phyloP scores from a whole-genome alignment of 2,797 vertebrate genomes.

The Cynodonichthys magdalenae region DNA sequence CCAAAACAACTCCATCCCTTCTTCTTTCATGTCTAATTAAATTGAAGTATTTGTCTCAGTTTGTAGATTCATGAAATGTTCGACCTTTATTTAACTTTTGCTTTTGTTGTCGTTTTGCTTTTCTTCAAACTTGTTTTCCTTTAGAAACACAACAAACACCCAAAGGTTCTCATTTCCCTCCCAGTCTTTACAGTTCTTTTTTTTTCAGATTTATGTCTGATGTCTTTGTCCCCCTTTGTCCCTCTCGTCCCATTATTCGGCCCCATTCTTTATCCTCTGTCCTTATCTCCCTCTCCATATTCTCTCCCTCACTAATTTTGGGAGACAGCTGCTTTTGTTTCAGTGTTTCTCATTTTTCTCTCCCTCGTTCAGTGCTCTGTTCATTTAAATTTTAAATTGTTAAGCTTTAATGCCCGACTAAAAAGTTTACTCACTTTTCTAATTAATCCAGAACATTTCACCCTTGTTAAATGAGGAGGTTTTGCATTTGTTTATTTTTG shows the following conservation, averaged over 20 bases:
- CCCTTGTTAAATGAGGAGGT: too few species aligned
- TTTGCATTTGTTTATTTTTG: too few species aligned
- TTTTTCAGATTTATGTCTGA: slow-evolving; percentile 45
- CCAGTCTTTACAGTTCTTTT: neutral
- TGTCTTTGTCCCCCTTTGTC: slow-evolving; percentile 39
- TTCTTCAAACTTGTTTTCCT: slow-evolving; percentile 11
- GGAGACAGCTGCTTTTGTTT: slow-evolving; percentile 62
- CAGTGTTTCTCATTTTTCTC: slow-evolving; percentile 23
- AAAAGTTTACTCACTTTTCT: slow-evolving; percentile 54
- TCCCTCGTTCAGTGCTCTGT: slow-evolving; percentile 59
- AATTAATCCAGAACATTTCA: neutral
- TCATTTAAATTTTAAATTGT: slow-evolving; percentile 70
- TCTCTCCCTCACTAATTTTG: slow-evolving; percentile 45
- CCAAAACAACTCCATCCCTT: too few species aligned
- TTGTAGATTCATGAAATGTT: too few species aligned
- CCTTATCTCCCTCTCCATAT: slow-evolving; percentile 51
- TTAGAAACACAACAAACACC: slow-evolving; percentile 30
- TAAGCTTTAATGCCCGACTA: slow-evolving; percentile 53
- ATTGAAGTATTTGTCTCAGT: too few species aligned
- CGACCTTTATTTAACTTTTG: slow-evolving; percentile 2
- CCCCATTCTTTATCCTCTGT: slow-evolving; percentile 47
- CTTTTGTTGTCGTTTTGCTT: slow-evolving; percentile 6
- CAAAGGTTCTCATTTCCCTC: slow-evolving; percentile 11
- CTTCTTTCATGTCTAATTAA: too few species aligned
- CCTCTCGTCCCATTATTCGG: slow-evolving; percentile 47